These are phyloP conservation scores for Dromas ardeola DNA, from an alignment of 2,113 vertebrate genomes.

Conservation along the genomic window DNA sequence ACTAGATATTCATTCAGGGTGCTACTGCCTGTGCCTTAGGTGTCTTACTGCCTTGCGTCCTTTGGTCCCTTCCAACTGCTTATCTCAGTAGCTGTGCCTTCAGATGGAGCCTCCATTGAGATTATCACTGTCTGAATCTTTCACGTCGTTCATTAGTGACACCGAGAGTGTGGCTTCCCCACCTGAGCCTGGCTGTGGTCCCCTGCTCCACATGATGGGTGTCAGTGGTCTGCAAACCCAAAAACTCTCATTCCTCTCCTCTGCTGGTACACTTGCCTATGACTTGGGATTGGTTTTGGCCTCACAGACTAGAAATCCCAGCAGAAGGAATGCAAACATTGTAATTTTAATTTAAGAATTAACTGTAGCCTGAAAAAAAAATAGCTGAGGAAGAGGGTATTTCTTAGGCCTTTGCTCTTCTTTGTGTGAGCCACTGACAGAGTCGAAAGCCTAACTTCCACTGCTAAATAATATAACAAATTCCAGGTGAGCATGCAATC, in stretches of 20 bases:
- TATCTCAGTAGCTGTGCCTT: background rate
- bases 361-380: background rate
- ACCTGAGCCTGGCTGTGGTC: fast-evolving
- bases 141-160: background rate
- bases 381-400: background rate
- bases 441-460: background rate
- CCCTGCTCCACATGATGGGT: fast-evolving
- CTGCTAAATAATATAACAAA: background rate
- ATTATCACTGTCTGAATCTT: background rate
- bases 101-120: background rate
- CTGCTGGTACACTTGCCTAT: background rate
- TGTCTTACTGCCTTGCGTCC: background rate
- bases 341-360: background rate
- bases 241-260: background rate
- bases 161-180: fast-evolving
- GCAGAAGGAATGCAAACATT: background rate
- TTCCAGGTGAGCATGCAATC: background rate
- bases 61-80: background rate
- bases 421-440: background rate
- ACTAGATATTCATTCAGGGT: background rate
- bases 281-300: background rate
- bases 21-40: background rate
- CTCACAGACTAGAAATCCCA: background rate
- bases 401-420: background rate
- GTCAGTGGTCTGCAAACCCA: background rate